phyloP scores from a whole-genome alignment of 92 coral and sea anemone species.

The Parazoanthus darwini region DNA sequence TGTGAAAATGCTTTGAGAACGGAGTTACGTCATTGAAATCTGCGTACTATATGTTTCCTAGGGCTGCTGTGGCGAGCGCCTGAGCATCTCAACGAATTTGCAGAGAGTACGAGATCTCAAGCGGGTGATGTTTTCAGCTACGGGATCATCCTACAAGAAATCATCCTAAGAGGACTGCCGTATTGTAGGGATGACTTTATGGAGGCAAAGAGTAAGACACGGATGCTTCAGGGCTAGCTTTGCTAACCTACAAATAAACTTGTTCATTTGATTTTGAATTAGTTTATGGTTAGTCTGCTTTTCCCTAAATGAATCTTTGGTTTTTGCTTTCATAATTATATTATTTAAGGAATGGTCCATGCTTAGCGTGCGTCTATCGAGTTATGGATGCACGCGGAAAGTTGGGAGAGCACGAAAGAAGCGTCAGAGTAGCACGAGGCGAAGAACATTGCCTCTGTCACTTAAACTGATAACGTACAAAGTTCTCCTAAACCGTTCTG shows the following conservation, averaged over 20 bases:
- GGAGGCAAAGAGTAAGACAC: constrained; percentile 71
- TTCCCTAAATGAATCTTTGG: no score
- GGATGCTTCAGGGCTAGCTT: neutral
- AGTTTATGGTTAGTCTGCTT: neutral
- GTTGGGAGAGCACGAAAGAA: no score
- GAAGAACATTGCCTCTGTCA: no score
- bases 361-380: no score
- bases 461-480: no score
- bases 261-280: neutral
- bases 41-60: constrained; percentile 16
- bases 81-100: constrained; percentile 59
- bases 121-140: constrained; percentile 87
- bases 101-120: constrained; percentile 58
- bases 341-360: no score
- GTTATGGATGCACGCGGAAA: no score
- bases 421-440: no score
- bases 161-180: constrained; percentile 80
- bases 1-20: no score
- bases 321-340: neutral
- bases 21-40: neutral
- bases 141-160: constrained; percentile 88
- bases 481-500: no score
- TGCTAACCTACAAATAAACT: neutral
- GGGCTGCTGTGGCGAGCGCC: constrained; percentile 92
- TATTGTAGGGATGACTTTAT: constrained; percentile 73